These are phyloP conservation scores for Sinocyclocheilus rhinocerous DNA, from an alignment of 2,113 vertebrate species.

Conservation along the genomic window DNA sequence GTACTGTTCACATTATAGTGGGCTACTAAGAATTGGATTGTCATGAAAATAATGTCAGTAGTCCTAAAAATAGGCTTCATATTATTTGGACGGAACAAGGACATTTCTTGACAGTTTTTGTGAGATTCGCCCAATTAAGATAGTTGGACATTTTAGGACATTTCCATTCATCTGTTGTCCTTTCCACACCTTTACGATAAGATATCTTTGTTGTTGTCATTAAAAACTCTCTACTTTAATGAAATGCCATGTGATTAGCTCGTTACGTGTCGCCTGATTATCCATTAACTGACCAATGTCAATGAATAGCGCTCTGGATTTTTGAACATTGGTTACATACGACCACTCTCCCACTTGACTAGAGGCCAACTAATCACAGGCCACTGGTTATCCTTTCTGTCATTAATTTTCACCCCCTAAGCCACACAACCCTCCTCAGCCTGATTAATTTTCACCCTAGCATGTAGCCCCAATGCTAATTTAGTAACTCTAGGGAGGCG, in stretches of 20 bases:
- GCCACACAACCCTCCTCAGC: constrained; percentile 52
- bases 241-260: neutral
- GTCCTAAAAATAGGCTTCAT: neutral
- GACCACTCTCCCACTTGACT: constrained; percentile 43
- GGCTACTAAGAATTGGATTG: neutral
- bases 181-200: neutral
- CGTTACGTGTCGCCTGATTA: neutral
- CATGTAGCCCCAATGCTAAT: constrained; percentile 59
- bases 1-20: neutral
- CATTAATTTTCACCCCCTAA: constrained; percentile 60
- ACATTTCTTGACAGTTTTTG: neutral
- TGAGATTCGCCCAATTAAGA: constrained; percentile 1
- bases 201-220: neutral
- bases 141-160: neutral
- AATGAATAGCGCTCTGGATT: neutral
- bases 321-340: constrained; percentile 43
- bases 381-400: constrained; percentile 52
- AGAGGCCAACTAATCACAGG: constrained; percentile 60
- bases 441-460: constrained; percentile 66
- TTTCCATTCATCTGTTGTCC: neutral
- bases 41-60: neutral
- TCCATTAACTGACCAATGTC: neutral
- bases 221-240: neutral
- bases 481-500: constrained; percentile 51
- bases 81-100: neutral